Conservation (phyloP, 2,797 vertebrate species). For the Acrossocheilus wenchowensis region DNA sequence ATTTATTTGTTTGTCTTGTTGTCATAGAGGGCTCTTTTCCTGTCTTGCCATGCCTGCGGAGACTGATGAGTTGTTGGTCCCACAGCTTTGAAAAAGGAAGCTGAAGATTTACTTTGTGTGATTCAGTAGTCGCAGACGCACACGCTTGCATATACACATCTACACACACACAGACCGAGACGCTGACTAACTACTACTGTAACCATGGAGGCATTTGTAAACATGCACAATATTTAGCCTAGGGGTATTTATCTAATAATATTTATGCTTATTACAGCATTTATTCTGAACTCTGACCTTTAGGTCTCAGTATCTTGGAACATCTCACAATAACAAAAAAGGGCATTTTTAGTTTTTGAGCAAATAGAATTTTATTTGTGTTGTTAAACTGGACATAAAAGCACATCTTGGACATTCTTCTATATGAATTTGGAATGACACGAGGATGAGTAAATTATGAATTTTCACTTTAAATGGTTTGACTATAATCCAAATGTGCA, state of each 20-base stretch:
- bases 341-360: background rate
- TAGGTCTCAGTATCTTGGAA: background rate
- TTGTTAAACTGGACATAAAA: background rate
- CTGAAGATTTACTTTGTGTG: conserved; percentile 5
- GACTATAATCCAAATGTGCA: background rate
- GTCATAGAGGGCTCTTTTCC: conserved; percentile 19
- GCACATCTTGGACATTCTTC: background rate
- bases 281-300: background rate
- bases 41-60: conserved; percentile 10
- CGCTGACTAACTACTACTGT: background rate
- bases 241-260: background rate
- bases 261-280: background rate
- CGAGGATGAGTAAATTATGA: background rate
- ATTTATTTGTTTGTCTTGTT: conserved; percentile 41
- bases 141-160: background rate
- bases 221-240: background rate
- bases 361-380: background rate
- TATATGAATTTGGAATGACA: background rate
- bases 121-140: background rate
- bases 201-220: background rate
- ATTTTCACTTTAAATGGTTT: background rate
- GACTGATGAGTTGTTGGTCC: background rate
- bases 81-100: conserved; percentile 20
- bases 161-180: background rate
- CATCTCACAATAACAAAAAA: background rate